Percentiles rank a stretch among this genome's conserved stretches.
Conservation (phyloP, 1,140 invertebrate species). For the Lasioglossum albipes region DNA sequence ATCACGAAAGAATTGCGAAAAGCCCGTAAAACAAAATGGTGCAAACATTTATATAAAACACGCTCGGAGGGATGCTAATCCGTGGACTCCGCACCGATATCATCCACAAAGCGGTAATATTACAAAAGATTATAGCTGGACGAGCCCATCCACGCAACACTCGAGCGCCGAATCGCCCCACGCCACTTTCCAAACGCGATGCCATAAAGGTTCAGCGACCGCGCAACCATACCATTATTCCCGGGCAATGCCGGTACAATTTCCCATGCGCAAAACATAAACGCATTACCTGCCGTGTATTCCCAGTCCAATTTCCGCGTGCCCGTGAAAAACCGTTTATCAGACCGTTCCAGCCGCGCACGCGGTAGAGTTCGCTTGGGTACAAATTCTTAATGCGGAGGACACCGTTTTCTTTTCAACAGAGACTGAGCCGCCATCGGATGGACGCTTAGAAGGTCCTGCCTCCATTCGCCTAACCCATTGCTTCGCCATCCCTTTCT, state of each 20-base stretch:
- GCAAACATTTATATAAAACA: too few relatives aligned
- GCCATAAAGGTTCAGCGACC: background rate
- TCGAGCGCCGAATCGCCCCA: background rate
- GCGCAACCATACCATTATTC: background rate
- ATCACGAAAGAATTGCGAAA: too few relatives aligned
- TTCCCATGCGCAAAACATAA: background rate
- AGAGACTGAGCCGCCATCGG: background rate
- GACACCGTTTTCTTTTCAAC: background rate
- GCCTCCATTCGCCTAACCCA: slow-evolving; percentile 1
- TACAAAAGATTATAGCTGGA: too few relatives aligned
- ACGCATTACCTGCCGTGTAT: background rate
- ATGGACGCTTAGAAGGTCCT: slow-evolving; percentile 21
- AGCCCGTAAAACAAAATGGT: too few relatives aligned
- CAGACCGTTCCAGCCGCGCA: slow-evolving; percentile 6
- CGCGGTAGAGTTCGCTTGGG: background rate
- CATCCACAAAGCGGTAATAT: too few relatives aligned
- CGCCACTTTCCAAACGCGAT: background rate
- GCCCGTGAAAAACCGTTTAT: slow-evolving; percentile 41
- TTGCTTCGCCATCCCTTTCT: slow-evolving; percentile 31
- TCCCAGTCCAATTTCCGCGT: slow-evolving; percentile 26
- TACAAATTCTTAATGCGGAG: background rate
- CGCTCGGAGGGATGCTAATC: too few relatives aligned
- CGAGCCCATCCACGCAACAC: too few relatives aligned
- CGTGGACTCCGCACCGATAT: too few relatives aligned
- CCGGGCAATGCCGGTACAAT: background rate